phyloP scores from a whole-genome alignment of 1,140 invertebrate species.

The Drosophila miranda region DNA sequence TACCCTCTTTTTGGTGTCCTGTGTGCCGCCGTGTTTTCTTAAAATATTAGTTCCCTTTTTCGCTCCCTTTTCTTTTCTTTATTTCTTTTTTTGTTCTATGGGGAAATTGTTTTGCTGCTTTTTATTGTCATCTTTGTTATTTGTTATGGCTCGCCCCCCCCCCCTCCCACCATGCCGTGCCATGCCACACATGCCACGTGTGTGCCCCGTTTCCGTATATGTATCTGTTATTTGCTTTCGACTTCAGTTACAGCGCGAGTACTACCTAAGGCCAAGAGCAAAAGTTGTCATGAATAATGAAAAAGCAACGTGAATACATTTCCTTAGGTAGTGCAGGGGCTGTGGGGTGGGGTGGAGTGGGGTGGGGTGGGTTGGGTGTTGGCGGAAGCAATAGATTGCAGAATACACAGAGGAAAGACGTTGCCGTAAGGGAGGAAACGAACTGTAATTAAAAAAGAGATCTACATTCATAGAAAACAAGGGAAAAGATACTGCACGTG shows the following conservation, averaged over 20 bases:
- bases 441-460: no score
- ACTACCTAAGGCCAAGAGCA: constrained; percentile 50
- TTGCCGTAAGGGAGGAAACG: no score
- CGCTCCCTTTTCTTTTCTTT: constrained; percentile 3
- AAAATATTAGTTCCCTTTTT: constrained; percentile 77
- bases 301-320: constrained; percentile 78
- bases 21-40: constrained; percentile 59
- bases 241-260: constrained; percentile 59
- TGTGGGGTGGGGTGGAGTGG: constrained; percentile 3
- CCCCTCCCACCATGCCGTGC: neutral
- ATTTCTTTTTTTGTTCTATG: constrained; percentile 36
- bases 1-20: constrained; percentile 4
- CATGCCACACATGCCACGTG: neutral
- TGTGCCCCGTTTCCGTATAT: constrained; percentile 26
- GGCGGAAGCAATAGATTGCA: neutral
- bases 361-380: neutral
- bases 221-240: constrained; percentile 64
- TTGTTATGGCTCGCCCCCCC: constrained; percentile 46
- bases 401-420: neutral
- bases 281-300: constrained; percentile 79
- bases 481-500: no score
- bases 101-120: constrained; percentile 78
- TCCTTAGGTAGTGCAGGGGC: constrained; percentile 36
- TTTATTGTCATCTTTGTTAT: constrained; percentile 80
- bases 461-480: no score